Base-by-base conservation (phyloP, 1,140 invertebrate genomes). In the Drosophila arizonae region DNA sequence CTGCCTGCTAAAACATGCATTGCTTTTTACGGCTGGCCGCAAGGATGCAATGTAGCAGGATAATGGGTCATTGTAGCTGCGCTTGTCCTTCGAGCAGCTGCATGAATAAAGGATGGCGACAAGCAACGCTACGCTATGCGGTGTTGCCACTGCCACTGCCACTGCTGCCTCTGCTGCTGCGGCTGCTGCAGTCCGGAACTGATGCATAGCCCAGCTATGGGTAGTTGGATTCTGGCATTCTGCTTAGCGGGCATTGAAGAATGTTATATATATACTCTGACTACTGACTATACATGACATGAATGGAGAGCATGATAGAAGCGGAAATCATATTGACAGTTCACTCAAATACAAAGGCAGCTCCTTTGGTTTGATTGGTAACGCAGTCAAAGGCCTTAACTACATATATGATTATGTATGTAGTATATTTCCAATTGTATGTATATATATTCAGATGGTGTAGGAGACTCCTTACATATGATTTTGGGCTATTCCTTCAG, bases 1-100 rank as follows among this genome's bases (percentile, higher is more conserved):
- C 6, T 17, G 46, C 68, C 67, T 76, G 75, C 82, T 86, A 79
- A 86, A 87, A 86, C 72, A 87, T 86, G 82, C 82, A 86, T 87
- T 77, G 72, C 67, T 78, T 78, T 76, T 75, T 76, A 76, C 74
- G 65, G 36, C 24, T 15, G 15, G 36, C 57, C 57, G 43, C 48
- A 55, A 55, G 81, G 77, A 74, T 78, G 81, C 67, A 66, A 87
- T 68, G 63, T 36, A 15, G 57, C 28, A 60, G 48, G 13, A 62
- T 86, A 85, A 85, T 86, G 79, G 77, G 73, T 65, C 74, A 81
- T 81, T 85, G 81, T 77, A 56, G 73, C 61, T 33, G 62, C 57
- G 11, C 21, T 17, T 36, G 36, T 58, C 17, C 43, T 63, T 76
- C 64, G 62, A 51, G 2, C 36, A 11, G 69, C 36, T 73, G 79